Conservation (phyloP, 1,140 invertebrate species). For the Caenorhabditis briggsae region DNA sequence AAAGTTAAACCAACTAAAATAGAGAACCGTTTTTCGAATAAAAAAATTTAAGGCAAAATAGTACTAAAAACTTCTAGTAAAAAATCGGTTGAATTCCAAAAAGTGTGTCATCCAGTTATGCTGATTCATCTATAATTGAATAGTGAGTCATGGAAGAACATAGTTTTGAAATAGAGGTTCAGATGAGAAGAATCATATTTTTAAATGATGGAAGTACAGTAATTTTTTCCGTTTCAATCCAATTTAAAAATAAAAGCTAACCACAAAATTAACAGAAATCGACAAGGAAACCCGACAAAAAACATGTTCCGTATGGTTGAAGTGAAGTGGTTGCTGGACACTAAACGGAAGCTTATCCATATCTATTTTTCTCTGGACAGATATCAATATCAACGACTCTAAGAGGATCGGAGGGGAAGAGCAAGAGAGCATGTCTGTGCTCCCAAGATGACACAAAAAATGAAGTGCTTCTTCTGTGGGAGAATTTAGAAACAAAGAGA, state of each 20-base stretch:
- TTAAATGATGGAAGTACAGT: too few species aligned
- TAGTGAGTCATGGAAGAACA: background rate
- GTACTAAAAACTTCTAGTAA: background rate
- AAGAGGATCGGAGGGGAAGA: background rate
- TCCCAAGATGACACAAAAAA: constrained; percentile 3
- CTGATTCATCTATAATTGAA: background rate
- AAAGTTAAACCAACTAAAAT: too few species aligned
- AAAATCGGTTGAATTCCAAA: background rate
- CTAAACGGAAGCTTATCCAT: constrained; percentile 8
- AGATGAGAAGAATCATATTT: too few species aligned
- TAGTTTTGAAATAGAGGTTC: too few species aligned
- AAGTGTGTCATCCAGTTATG: constrained; percentile 2
- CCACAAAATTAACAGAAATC: background rate
- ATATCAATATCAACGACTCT: constrained; percentile 20
- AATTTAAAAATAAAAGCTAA: background rate
- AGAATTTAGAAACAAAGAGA: background rate
- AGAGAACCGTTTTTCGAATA: too few species aligned
- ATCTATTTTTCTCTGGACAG: background rate
- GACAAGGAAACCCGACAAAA: background rate
- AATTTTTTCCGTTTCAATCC: too few species aligned
- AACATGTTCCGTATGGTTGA: background rate
- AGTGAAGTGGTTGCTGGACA: constrained; percentile 15
- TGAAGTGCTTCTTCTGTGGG: constrained; percentile 34
- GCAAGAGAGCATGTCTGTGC: background rate
- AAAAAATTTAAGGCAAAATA: too few species aligned